Base-by-base conservation (phyloP, 2,888 invertebrate species). In the Eudemis profundana region DNA sequence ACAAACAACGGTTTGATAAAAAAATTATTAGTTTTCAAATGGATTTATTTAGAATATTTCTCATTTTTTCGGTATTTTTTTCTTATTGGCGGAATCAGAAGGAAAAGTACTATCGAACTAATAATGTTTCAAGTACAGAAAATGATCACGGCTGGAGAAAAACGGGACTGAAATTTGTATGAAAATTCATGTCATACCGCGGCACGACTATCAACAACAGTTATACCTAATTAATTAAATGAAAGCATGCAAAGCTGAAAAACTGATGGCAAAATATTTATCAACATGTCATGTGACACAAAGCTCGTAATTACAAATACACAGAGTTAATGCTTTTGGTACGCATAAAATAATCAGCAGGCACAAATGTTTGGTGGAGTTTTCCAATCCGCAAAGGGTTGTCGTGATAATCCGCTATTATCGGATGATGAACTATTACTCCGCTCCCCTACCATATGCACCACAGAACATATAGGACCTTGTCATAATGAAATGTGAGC, bases 341-440 rank as follows among this genome's bases (percentile, higher is more conserved):
- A 59, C 66, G 78, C 82, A 85, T 85, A 82, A 65, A 85, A 83
- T 85, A 83, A 84, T 84, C 78, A 83, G 75, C 70, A 72, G 72
- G 75, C 70, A 73, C 79, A 86, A 87, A 89, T 87, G 86, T 89
- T 89, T 87, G 85, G 86, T 70, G 76, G 70, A 79, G 85, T 85
- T 86, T 89, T 87, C 86, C 83, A 83, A 74, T 81, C 86, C 88
- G 85, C 87, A 91, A 91, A 90, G 91, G 90, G 90, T 90, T 90
- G 83, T 79, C 79, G 84, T 78, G 84, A 82, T 90, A 90, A 91
- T 89, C 89, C 88, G 72, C 85, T 84, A 88, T 90, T 89, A 90
- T 85, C 77, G 84, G 87, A 86, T 88, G 81, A 87, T 82, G 81
- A 81, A 84, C 83, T 84, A 84, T 83, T 84, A 82, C 76, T 67